These are phyloP conservation scores for Nomada lathburiana DNA, from an alignment of 2,888 invertebrate species.

Conservation along the genomic window DNA sequence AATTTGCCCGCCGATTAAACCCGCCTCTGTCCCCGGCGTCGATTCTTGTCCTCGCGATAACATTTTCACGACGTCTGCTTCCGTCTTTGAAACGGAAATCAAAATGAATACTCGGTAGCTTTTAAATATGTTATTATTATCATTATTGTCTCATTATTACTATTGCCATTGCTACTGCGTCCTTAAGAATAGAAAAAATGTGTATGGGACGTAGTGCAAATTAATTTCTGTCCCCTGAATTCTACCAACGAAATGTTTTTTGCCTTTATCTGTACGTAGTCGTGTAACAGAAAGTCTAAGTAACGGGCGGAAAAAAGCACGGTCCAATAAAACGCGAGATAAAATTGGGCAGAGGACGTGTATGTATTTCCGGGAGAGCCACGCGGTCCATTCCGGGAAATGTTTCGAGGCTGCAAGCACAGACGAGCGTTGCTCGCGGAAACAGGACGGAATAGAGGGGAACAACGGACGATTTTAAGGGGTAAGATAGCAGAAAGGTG, in stretches of 20 bases:
- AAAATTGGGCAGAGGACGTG: slow-evolving; percentile 33
- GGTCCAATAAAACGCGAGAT: slow-evolving; percentile 26
- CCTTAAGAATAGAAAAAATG: neutral
- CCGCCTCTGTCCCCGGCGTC: neutral
- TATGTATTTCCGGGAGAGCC: slow-evolving; percentile 16
- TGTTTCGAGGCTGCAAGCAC: slow-evolving; percentile 22
- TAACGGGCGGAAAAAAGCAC: slow-evolving; percentile 5
- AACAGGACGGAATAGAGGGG: slow-evolving; percentile 1
- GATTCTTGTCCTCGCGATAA: neutral
- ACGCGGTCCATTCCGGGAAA: slow-evolving; percentile 15
- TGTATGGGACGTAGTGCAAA: neutral
- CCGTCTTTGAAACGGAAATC: neutral
- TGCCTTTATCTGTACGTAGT: neutral
- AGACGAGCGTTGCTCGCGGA: neutral
- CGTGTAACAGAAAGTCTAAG: neutral
- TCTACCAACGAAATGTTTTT: no score
- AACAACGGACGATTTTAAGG: slow-evolving; percentile 12
- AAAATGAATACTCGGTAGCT: no score
- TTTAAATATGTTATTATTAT: no score
- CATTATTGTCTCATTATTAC: no score
- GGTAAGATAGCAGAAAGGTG: slow-evolving; percentile 21
- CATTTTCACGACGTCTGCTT: neutral
- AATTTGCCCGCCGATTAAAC: slow-evolving; percentile 54
- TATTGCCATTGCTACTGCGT: no score
- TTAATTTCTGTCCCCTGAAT: no score